phyloP scores from a whole-genome alignment of 2,888 invertebrate species.

The Brenthis hecate region DNA sequence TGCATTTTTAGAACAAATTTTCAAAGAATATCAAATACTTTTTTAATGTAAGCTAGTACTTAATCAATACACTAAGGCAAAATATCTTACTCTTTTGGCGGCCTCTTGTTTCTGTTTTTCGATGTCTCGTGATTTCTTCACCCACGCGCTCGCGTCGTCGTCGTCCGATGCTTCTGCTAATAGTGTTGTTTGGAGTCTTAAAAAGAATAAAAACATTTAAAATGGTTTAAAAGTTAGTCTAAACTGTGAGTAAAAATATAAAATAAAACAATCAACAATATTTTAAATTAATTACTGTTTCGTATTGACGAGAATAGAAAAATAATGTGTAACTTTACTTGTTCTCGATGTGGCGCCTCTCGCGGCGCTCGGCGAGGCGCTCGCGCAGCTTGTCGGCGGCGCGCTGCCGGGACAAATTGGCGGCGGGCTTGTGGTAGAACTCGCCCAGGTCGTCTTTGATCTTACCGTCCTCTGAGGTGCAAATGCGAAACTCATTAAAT shows the following conservation, averaged over 20 bases:
- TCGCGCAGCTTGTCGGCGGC: conserved; percentile 90
- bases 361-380: conserved; percentile 96
- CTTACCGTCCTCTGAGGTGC: conserved; percentile 68
- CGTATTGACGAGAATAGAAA: neutral
- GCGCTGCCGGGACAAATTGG: conserved; percentile 77
- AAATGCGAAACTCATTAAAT: neutral
- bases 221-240: neutral
- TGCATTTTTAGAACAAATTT: too few relatives aligned
- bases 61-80: too few relatives aligned
- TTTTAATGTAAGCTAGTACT: too few relatives aligned
- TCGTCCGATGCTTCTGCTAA: conserved; percentile 87
- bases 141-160: conserved; percentile 91
- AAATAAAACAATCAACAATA: neutral
- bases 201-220: too few relatives aligned
- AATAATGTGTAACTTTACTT: conserved; percentile 63
- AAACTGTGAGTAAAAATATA: neutral
- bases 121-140: conserved; percentile 88
- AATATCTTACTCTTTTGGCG: conserved; percentile 86
- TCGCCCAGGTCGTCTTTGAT: conserved; percentile 86
- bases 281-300: too few relatives aligned
- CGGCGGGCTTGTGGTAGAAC: conserved; percentile 86
- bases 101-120: conserved; percentile 92
- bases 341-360: conserved; percentile 93
- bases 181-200: conserved; percentile 55
- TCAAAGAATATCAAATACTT: too few relatives aligned